Evolutionary conservation across 2,113 vertebrate species (phyloP).

Genomic region (Callipepla squamata): DNA sequence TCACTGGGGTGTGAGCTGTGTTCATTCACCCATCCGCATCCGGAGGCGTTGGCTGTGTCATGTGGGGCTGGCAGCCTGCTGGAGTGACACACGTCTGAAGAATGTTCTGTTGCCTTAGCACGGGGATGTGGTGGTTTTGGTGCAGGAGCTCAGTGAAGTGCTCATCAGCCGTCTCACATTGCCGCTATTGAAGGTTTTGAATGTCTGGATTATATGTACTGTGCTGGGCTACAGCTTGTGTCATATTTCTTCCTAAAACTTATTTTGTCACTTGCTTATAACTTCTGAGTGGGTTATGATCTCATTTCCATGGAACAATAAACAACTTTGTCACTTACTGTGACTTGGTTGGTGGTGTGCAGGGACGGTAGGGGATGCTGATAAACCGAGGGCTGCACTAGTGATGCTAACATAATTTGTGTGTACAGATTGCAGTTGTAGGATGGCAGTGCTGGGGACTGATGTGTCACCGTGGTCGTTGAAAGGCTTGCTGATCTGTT

Average conservation of each 20-base stretch:
- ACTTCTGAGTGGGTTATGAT: background rate
- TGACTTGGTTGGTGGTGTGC: background rate
- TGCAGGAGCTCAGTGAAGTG: background rate
- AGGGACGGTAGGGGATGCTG: background rate
- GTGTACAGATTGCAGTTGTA: background rate
- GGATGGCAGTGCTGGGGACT: background rate
- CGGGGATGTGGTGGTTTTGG: background rate
- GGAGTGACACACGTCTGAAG: constrained; percentile 16
- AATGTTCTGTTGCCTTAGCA: constrained; percentile 19
- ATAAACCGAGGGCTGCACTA: background rate
- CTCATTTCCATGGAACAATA: background rate
- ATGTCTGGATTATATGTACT: background rate
- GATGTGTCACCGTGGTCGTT: background rate
- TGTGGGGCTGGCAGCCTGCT: constrained; percentile 11
- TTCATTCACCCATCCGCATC: background rate
- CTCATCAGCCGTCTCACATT: background rate
- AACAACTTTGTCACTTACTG: background rate
- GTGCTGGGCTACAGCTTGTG: background rate
- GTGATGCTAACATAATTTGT: background rate
- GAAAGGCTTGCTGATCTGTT: background rate
- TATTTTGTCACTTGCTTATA: background rate
- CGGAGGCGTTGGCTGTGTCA: background rate
- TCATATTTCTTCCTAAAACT: background rate
- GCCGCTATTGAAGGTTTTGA: background rate
- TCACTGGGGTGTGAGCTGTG: background rate